Evolutionary conservation across 2,113 vertebrate genomes (phyloP).

Genomic region (Xiphorhynchus elegans): DNA sequence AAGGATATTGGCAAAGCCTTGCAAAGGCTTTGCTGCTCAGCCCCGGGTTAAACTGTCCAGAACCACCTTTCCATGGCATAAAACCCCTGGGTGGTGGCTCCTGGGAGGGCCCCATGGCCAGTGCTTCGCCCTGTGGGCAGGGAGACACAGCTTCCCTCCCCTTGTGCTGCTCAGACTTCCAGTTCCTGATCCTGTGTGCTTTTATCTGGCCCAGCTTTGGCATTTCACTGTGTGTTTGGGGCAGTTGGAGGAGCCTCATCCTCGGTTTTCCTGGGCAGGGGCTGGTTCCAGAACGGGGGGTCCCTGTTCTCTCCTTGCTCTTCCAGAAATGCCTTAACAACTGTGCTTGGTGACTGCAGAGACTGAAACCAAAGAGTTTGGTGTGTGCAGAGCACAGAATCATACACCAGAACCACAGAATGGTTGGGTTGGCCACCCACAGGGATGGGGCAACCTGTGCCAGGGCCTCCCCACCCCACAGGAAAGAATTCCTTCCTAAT

Average conservation of each 20-base stretch:
- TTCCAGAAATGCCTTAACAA: neutral
- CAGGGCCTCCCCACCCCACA: neutral
- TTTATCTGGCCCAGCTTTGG: neutral
- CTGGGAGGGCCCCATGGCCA: neutral
- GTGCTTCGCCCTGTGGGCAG: neutral
- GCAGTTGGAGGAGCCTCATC: neutral
- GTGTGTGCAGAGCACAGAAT: neutral
- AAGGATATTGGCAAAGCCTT: neutral
- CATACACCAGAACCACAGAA: neutral
- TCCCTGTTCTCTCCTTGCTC: neutral
- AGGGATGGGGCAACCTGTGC: neutral
- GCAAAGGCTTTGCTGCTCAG: neutral
- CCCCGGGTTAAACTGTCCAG: neutral
- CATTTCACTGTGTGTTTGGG: neutral
- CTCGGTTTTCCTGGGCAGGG: neutral
- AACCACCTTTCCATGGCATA: neutral
- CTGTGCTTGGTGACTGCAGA: neutral
- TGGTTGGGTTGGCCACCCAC: neutral
- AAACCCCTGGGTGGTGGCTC: neutral
- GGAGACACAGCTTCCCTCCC: neutral
- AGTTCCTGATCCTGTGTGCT: neutral
- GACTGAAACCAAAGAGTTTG: neutral
- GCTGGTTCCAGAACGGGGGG: neutral
- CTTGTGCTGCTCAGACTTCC: neutral
- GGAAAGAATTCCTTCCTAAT: neutral